Base-by-base conservation (phyloP, 2,113 vertebrate species). In the Tretioscincus oriximinensis region DNA sequence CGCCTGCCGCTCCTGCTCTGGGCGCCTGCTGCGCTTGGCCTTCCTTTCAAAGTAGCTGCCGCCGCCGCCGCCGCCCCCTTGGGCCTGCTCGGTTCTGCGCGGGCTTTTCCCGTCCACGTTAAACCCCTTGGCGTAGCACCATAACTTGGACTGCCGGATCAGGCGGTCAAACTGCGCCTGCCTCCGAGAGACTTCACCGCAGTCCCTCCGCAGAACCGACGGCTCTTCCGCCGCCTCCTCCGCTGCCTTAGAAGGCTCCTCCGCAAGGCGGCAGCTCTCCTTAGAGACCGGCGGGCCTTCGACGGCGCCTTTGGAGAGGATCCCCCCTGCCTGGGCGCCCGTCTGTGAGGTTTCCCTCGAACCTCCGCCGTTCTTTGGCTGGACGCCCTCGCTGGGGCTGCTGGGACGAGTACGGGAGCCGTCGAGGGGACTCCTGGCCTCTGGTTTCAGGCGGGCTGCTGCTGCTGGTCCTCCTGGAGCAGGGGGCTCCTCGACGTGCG, bases 61-160 rank as follows among this genome's bases (percentile, higher is more conserved):
- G 35, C 35, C 35, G 35, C n/a, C n/a, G 51, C 54, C 16, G 54
- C 54, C 18, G 63, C 78, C 89, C 84, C 21, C n/a, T 63, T 71
- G 77, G 9, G 86, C 66, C 0, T 63, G 73, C 61, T 92, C 91
- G 4, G 87, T 88, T 11, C 80, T 92, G 61, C 93, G 90, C 82
- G 93, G 85, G 72, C 90, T 88, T 79, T 95, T 94, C 22, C 93
- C 89, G 81, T 96, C 93, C 83, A 93, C 65, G 74, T 92, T 94
- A 83, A 95, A 95, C 0, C 95, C 94, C 31, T 95, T 94, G 18
- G 94, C 95, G 1, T 96, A 96, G 74, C 95, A 96, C 95, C 94
- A 95, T 9, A 95, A 91, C 81, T 95, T 96, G 73, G 95, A 95
- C 0, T 84, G 91, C 60, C 95, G 88, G 89, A 96, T 95, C 29